Evolutionary conservation across 2,888 invertebrate genomes (phyloP).

Genomic region (Aphelenchoides bicaudatus): DNA sequence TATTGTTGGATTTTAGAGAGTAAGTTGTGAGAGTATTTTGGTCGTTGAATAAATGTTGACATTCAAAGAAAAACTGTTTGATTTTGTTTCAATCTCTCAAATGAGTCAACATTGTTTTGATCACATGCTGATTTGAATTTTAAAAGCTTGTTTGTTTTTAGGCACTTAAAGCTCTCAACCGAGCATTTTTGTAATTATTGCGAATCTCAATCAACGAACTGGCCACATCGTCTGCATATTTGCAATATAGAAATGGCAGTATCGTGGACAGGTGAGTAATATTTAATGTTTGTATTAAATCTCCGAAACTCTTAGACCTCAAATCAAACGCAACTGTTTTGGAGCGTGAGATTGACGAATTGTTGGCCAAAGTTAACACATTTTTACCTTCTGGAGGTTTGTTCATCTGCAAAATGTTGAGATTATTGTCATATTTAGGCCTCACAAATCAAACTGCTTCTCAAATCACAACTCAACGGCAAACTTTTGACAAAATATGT

Average conservation of each 20-base stretch:
- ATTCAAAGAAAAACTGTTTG: too few relatives aligned
- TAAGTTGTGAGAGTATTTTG: too few relatives aligned
- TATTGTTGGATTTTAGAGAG: too few relatives aligned
- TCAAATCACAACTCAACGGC: constrained; percentile 6
- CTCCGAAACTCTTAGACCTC: constrained; percentile 4
- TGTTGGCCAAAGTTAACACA: constrained; percentile 10
- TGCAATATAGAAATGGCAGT: constrained; percentile 16
- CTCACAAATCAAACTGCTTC: neutral
- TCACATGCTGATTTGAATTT: too few relatives aligned
- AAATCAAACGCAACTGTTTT: constrained; percentile 11
- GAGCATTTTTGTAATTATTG: too few relatives aligned
- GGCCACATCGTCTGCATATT: too few relatives aligned
- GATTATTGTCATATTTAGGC: neutral
- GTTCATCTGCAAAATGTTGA: neutral
- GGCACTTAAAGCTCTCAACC: constrained; percentile 8
- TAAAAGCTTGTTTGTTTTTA: too few relatives aligned
- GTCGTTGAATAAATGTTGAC: too few relatives aligned
- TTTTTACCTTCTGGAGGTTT: constrained; percentile 12
- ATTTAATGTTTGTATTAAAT: neutral
- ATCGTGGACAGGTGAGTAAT: constrained; percentile 17
- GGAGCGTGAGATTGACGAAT: constrained; percentile 20
- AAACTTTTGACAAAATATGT: constrained; percentile 7
- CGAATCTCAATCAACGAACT: too few relatives aligned
- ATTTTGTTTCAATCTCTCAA: too few relatives aligned
- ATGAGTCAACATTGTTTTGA: too few relatives aligned